Evolutionary conservation across 2,797 vertebrate species (phyloP), one percentile per base, ranked within the genome.

Genomic region (Silurus aristotelis): DNA sequence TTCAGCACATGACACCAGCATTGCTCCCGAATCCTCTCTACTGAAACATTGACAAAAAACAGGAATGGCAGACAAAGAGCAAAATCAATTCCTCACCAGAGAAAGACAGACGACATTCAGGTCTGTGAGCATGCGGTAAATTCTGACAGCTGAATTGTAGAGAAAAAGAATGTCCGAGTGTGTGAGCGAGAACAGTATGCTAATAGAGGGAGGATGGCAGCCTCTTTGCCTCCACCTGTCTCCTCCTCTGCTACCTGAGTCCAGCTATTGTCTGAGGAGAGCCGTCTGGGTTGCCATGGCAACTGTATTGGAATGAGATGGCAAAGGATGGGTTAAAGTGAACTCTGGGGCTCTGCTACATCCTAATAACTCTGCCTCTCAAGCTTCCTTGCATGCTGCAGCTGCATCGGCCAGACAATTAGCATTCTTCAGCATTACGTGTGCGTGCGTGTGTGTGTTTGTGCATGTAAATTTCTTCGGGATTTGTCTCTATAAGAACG

Each of bases 341-440:
- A 80, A 75, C 58, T 70, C 27, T 73, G 85, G 82, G 72, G 93
- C 93, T 93, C 89, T 87, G 63, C 91, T 95, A 94, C 93, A 92
- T 93, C 92, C 92, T 93, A 93, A 95, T 93, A 94, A 94, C 90
- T 93, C 86, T 83, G 25, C 86, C 87, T 87, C 83, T 84, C 55
- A 55, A 79, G 81, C 83, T 72, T 85, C 43, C 83, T 71, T 73
- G 80, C 83, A 83, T n/a, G 60, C 52, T n/a, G 85, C 76, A 73
- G 81, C 85, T 89, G 85, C 67, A 82, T 43, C 61, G 66, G 81
- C 71, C 81, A 89, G 80, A 43, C 70, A 81, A 46, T 81, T 86
- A 73, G 75, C 80, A 80, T 87, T 87, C 68, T 86, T 67, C 70
- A 77, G 38, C 66, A 55, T 60, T 27, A 8, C 56, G 71, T 82